Evolutionary conservation across 2,113 vertebrate genomes (phyloP), one percentile per base, ranked within the genome.

Genomic region (Syngnathus scovelli): DNA sequence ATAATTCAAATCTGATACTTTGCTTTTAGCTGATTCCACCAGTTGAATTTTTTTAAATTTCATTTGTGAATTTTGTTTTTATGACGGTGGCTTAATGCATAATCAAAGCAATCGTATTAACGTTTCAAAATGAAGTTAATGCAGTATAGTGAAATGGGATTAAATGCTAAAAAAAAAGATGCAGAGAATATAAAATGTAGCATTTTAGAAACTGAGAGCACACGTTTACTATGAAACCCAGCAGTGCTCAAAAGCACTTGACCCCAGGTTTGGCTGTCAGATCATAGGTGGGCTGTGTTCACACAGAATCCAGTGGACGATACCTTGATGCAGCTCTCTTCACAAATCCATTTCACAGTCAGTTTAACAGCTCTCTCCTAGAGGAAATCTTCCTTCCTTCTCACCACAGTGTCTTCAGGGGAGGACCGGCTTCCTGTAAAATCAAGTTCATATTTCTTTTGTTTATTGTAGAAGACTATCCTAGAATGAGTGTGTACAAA

Each of bases 321-420:
- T 51, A 58, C 11, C 67, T 66, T 18, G 61, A 74, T 59, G n/a
- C 16, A 51, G 54, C n/a, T 68, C 66, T 52, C 56, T 64, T 77
- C 79, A 56, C 58, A 83, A 78, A 71, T 64, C 69, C 66, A 86
- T 89, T 86, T 87, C 79, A 85, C 78, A 85, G 81, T 80, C 78
- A 82, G 78, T 86, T 85, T 79, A 84, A 84, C 79, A 78, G 58
- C 46, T 66, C 59, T 64, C 66, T 83, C 65, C 62, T 58, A n/a
- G 41, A 77, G 78, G 74, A 82, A 70, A 79, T 77, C 77, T 81
- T 80, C 82, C 79, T 74, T 78, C 64, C 23, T 77, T 71, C 55
- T 69, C 67, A 69, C 1, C 52, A 46, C 76, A 71, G 44, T 74
- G 52, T 76, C 76, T 74, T 73, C 7, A 11, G 38, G 48, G 75